phyloP scores from a whole-genome alignment of 2,888 invertebrate genomes.

The Platyscelio sp. region DNA sequence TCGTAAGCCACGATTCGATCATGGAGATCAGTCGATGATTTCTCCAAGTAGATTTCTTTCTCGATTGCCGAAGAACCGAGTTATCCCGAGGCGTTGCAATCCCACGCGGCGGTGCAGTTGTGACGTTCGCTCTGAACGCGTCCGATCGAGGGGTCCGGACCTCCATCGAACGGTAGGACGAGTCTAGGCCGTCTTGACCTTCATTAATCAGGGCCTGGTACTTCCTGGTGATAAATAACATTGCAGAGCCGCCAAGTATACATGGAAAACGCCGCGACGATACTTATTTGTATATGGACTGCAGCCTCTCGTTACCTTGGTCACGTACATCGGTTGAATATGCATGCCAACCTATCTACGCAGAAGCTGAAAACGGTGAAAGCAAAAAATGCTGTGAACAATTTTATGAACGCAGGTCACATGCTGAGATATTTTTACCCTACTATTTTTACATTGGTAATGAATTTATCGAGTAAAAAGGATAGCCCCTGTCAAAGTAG shows the following conservation, averaged over 20 bases:
- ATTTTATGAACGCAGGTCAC: constrained; percentile 68
- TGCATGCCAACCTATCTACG: constrained; percentile 68
- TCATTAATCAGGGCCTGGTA: constrained; percentile 82
- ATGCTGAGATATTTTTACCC: constrained; percentile 59
- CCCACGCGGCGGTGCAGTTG: constrained; percentile 60
- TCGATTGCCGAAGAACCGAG: constrained; percentile 1
- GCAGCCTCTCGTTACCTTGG: constrained; percentile 64
- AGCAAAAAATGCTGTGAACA: constrained; percentile 52
- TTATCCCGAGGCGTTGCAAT: constrained; percentile 56
- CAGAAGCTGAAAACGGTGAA: constrained; percentile 64
- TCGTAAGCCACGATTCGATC: constrained; percentile 41
- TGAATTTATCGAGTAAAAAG: constrained; percentile 58
- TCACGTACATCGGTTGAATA: constrained; percentile 68
- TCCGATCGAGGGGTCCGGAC: constrained; percentile 68
- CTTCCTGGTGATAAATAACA: constrained; percentile 84
- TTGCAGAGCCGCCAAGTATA: constrained; percentile 63
- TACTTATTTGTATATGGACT: constrained; percentile 68
- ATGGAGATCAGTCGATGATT: constrained; percentile 58
- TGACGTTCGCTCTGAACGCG: constrained; percentile 68
- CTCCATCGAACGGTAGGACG: constrained; percentile 72
- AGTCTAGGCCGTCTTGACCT: constrained; percentile 79
- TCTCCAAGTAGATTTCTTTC: constrained; percentile 35
- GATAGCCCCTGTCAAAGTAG: constrained; percentile 20
- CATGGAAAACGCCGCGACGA: constrained; percentile 66
- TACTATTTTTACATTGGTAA: constrained; percentile 43